Evolutionary conservation across 2,113 vertebrate species (phyloP), one percentile per base, ranked within the genome.

Genomic region (Hepsetus odoe): DNA sequence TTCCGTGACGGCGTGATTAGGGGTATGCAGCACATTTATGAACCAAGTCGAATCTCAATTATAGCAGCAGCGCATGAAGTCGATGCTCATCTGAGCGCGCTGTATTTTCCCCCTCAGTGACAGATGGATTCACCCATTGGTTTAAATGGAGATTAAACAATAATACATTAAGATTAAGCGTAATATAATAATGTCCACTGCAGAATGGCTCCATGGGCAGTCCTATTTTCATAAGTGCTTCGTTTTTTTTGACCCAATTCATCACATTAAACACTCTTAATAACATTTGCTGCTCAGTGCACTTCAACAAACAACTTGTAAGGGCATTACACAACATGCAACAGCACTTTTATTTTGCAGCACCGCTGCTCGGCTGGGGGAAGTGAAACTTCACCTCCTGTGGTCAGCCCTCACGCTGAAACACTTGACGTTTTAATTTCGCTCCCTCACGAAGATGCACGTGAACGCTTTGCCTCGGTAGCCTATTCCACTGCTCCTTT

Each of bases 401-500:
- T 18, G 76, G 67, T 71, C 67, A 59, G 51, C 75, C 5, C 1
- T 28, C n/a, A n/a, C n/a, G n/a, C n/a, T n/a, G n/a, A n/a, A n/a
- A 26, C 44, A 28, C 55, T 59, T 42, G 22, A 40, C 51, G 61
- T 69, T n/a, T 32, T 32, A 35, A 70, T 20, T 67, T 67, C 18
- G 28, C 13, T 40, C 62, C 24, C 12, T 32, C 33, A 20, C 0
- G 32, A 65, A 38, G 33, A 18, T 22, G 61, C 61, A 65, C 18
- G 30, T 16, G 14, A 3, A 3, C 30, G 1, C 8, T 38, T 38
- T 22, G 32, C 61, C 28, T 4, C 14, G 51, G 76, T 65, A 9
- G 74, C 81, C 71, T 65, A 62, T 68, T 81, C 71, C 6, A 32
- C 81, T 83, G 78, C 80, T 82, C 76, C 71, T 84, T 77, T 82